Conservation (phyloP, 2,797 vertebrate genomes). For the Enteromius treurensis region DNA sequence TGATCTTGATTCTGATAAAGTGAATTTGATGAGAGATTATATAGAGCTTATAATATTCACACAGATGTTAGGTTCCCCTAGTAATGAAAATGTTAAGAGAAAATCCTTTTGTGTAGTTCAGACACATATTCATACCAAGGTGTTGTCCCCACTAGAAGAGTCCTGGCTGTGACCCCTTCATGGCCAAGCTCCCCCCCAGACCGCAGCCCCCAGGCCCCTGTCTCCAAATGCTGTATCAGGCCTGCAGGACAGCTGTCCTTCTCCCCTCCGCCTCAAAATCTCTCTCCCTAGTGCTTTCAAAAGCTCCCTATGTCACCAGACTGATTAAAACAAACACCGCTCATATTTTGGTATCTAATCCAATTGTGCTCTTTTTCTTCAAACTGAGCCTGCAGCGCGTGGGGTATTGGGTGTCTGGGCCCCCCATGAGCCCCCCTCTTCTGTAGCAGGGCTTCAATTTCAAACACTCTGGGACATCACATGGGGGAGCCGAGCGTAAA, state of each 20-base stretch:
- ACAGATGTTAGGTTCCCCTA: neutral
- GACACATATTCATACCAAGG: conserved; percentile 42
- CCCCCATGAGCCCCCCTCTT: conserved; percentile 68
- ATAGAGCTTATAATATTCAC: conserved; percentile 10
- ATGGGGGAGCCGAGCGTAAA: conserved; percentile 75
- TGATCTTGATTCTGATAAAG: conserved; percentile 57
- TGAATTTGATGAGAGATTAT: neutral
- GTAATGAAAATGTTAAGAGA: neutral
- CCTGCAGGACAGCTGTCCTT: conserved; percentile 75
- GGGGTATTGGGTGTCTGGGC: conserved; percentile 83
- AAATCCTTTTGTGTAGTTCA: neutral
- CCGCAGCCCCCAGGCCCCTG: conserved; percentile 68
- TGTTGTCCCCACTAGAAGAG: conserved; percentile 60
- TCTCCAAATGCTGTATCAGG: conserved; percentile 70
- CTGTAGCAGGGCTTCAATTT: conserved; percentile 78
- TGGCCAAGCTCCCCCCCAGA: conserved; percentile 69
- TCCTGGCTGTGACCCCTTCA: conserved; percentile 77
- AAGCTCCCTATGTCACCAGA: conserved; percentile 86
- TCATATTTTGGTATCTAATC: conserved; percentile 93
- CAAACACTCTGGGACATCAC: conserved; percentile 78
- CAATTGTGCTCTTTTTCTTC: conserved; percentile 85
- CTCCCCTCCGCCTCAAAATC: conserved; percentile 60
- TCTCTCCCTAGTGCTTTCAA: conserved; percentile 79
- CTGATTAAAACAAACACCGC: conserved; percentile 93
- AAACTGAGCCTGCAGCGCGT: conserved; percentile 77